These are phyloP conservation scores for Heteractis magnifica DNA, from an alignment of 92 coral and sea anemone species.

Conservation along the genomic window DNA sequence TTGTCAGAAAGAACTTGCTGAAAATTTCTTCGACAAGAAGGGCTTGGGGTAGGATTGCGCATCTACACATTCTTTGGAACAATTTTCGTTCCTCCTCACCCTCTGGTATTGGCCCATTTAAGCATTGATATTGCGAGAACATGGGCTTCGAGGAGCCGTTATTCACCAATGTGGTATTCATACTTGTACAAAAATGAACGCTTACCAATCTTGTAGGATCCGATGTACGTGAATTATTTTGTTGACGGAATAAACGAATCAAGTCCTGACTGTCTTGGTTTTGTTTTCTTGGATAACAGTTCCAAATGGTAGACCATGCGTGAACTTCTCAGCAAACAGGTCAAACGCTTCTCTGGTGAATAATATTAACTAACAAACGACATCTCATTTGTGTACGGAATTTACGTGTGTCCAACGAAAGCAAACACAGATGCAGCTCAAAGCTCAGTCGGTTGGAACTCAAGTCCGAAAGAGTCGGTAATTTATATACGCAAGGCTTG, in stretches of 20 bases:
- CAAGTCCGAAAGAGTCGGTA: neutral
- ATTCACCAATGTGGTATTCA: neutral
- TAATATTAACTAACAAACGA: neutral
- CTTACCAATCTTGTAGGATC: neutral
- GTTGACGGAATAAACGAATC: neutral
- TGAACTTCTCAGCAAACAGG: neutral
- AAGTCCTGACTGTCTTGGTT: neutral
- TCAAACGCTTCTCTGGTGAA: neutral
- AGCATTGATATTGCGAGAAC: constrained; percentile 15
- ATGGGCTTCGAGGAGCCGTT: neutral
- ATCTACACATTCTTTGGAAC: constrained; percentile 54
- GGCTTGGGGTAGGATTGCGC: constrained; percentile 52
- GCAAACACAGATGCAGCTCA: neutral
- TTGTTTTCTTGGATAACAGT: constrained; percentile 6
- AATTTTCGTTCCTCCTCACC: constrained; percentile 33
- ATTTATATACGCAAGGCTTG: neutral
- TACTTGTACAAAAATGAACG: neutral
- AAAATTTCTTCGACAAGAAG: constrained; percentile 54
- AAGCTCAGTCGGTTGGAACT: neutral
- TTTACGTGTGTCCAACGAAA: neutral
- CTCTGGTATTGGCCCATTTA: constrained; percentile 52
- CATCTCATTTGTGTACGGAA: neutral
- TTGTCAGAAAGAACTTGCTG: constrained; percentile 65
- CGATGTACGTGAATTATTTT: neutral
- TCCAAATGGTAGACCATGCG: neutral